Evolutionary conservation across 2,888 invertebrate genomes (phyloP).

Genomic region (Leptopterna dolabrata): DNA sequence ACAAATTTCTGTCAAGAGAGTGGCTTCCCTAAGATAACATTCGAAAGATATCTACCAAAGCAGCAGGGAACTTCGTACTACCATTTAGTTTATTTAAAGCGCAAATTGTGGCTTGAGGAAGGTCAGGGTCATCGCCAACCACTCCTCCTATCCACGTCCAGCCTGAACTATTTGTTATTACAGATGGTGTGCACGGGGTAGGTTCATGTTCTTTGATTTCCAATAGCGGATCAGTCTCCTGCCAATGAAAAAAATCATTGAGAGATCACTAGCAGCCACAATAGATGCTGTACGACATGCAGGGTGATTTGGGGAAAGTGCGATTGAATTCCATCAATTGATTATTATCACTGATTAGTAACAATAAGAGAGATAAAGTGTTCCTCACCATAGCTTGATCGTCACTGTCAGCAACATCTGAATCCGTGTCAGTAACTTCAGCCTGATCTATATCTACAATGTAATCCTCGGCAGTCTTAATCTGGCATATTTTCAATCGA

Average conservation of each 20-base stretch:
- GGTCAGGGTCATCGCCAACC: conserved; percentile 76
- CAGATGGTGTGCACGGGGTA: conserved; percentile 73
- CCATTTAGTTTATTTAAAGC: conserved; percentile 80
- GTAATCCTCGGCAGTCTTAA: conserved; percentile 63
- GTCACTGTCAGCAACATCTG: conserved; percentile 56
- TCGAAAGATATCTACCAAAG: neutral
- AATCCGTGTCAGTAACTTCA: conserved; percentile 58
- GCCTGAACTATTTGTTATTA: conserved; percentile 78
- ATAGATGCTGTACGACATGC: neutral
- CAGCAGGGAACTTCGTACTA: conserved; percentile 30
- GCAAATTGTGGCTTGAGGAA: conserved; percentile 75
- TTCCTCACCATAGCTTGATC: conserved; percentile 28
- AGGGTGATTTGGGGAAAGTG: neutral
- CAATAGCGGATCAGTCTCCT: conserved; percentile 56
- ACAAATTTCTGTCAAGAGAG: neutral
- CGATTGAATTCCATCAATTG: neutral
- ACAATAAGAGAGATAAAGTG: neutral
- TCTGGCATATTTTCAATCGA: conserved; percentile 59
- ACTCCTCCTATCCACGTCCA: conserved; percentile 89
- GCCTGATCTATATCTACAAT: conserved; percentile 66
- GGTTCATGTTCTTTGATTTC: conserved; percentile 71
- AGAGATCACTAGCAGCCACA: neutral
- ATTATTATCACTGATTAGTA: neutral
- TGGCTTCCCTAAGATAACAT: neutral
- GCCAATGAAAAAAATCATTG: conserved; percentile 26